phyloP scores from a whole-genome alignment of 2,888 invertebrate genomes.

The Clistopyga incitator region DNA sequence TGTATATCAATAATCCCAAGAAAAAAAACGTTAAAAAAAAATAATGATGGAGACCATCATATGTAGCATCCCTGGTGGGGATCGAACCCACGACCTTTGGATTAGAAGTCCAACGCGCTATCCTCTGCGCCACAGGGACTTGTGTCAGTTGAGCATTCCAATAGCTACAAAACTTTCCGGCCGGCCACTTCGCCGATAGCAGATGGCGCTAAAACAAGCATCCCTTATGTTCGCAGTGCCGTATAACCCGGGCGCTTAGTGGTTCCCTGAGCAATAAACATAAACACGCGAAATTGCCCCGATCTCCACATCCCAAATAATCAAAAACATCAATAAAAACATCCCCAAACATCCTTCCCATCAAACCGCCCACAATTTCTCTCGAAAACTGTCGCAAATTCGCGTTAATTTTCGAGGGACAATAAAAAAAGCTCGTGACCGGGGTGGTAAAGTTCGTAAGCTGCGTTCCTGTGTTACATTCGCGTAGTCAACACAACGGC shows the following conservation, averaged over 20 bases:
- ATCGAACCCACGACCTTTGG: constrained; percentile 84
- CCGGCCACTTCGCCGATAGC: constrained; percentile 20
- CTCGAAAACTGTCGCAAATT: not conserved
- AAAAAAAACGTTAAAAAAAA: constrained; percentile 3
- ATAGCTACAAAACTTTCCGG: not conserved
- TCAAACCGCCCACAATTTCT: not conserved
- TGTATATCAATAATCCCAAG: not conserved
- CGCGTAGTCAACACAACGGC: constrained; percentile 77
- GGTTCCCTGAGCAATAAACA: not conserved
- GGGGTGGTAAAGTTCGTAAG: constrained; percentile 15
- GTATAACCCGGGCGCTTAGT: constrained; percentile 41
- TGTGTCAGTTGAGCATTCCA: constrained; percentile 30
- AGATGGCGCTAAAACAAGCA: constrained; percentile 71
- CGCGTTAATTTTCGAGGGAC: constrained; percentile 23
- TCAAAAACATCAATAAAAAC: not conserved
- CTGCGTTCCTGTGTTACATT: constrained; percentile 70
- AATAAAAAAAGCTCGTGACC: constrained; percentile 24
- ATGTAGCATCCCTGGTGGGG: constrained; percentile 82
- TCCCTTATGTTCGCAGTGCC: constrained; percentile 66
- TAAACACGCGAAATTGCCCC: not conserved
- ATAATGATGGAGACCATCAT: constrained; percentile 45
- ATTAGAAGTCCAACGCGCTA: constrained; percentile 84
- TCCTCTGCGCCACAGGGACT: constrained; percentile 84
- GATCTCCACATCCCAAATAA: not conserved
- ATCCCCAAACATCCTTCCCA: too few relatives aligned